phyloP scores from a whole-genome alignment of 2,797 vertebrate genomes.

The Argentina silus region DNA sequence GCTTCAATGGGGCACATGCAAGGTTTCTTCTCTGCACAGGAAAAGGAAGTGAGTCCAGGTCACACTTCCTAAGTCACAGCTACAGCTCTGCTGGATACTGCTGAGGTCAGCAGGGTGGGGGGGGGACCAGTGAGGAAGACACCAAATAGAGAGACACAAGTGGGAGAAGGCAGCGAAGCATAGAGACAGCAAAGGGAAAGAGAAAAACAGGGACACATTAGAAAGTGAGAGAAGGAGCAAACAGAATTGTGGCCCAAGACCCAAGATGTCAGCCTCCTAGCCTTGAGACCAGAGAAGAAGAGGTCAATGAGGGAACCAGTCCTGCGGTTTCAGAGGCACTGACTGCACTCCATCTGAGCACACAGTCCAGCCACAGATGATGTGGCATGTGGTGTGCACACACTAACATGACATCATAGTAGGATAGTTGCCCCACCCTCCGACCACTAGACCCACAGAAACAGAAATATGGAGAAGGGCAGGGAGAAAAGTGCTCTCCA shows the following conservation, averaged over 20 bases:
- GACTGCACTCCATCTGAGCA: no score
- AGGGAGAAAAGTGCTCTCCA: constrained; percentile 15
- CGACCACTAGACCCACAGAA: constrained; percentile 32
- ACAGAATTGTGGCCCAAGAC: neutral
- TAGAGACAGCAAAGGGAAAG: neutral
- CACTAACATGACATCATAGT: constrained; percentile 37
- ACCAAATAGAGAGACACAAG: neutral
- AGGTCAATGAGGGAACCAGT: no score
- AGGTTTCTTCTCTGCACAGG: neutral
- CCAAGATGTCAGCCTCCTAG: neutral
- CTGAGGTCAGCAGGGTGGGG: constrained; percentile 40
- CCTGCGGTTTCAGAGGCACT: no score
- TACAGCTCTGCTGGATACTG: constrained; percentile 17
- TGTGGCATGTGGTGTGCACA: constrained; percentile 2
- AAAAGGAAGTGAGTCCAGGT: constrained; percentile 30
- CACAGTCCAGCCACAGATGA: neutral
- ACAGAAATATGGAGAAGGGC: neutral
- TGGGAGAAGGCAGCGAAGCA: neutral
- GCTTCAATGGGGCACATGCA: neutral
- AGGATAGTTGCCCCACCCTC: neutral
- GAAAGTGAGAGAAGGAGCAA: neutral
- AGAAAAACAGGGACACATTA: neutral
- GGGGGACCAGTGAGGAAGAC: constrained; percentile 17
- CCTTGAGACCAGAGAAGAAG: no score
- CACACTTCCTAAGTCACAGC: constrained; percentile 20